Evolutionary conservation across 1,140 invertebrate species (phyloP), one percentile per base, ranked within the genome.

Genomic region (Elymnias hypermnestra): DNA sequence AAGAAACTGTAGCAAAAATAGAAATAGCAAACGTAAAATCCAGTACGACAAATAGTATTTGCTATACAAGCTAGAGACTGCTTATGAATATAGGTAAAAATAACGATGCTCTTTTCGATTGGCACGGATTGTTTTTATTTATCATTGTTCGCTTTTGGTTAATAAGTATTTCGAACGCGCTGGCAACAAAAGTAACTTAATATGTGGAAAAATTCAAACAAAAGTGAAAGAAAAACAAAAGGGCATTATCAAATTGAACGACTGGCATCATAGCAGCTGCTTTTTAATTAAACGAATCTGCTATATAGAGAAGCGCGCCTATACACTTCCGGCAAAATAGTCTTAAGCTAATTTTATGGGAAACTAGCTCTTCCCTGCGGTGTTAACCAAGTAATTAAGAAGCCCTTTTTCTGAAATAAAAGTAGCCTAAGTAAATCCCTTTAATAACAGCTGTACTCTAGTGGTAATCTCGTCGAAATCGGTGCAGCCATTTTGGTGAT

Each of bases 231-330:
- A 33, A 33, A 15, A 33, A 33, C 31, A 33, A 33, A 33, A 33
- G 31, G 18, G 31, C 31, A 33, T 33, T 33, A 33, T 33, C 31
- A 33, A 33, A 33, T 33, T 33, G 31, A 33, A 33, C 31, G 31
- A 33, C 31, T 33, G 31, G 31, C 31, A 33, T 33, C 31, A 33
- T 33, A 33, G 31, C 31, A 33, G 31, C 14, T 33, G 31, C 31
- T 33, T 33, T 33, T 33, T 33, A 33, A 33, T 33, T 33, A 33
- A 33, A 17, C 31, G 31, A 33, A 33, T 33, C 31, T 17, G 31
- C 31, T 33, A 33, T 15, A 33, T 33, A 33, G 31, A 33, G n/a
- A 17, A 15, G 31, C 8, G 14, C 15, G 31, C 17, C 13, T 17
- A 6, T n/a, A 33, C 31, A 33, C 31, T 2, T 4, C 13, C 31